These are phyloP conservation scores for Ammospiza caudacuta DNA, from an alignment of 2,113 vertebrate species.

Conservation along the genomic window DNA sequence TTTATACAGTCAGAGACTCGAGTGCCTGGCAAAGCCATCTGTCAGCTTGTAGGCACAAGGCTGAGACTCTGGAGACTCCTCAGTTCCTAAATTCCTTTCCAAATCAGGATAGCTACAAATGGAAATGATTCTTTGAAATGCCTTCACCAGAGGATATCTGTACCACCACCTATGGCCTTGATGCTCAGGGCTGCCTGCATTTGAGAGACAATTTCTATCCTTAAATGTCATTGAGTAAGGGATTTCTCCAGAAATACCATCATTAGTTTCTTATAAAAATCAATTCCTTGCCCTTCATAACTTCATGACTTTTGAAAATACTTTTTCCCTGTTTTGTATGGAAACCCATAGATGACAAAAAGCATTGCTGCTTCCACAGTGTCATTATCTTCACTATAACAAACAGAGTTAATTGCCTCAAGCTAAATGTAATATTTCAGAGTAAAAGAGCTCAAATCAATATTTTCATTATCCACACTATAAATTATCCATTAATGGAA, in stretches of 20 bases:
- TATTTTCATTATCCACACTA: conserved; percentile 48
- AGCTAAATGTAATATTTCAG: conserved; percentile 26
- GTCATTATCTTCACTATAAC: background rate
- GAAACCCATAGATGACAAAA: background rate
- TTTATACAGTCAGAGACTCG: background rate
- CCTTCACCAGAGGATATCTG: background rate
- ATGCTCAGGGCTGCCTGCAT: background rate
- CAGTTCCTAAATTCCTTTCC: background rate
- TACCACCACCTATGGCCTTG: no score
- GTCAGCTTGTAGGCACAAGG: background rate
- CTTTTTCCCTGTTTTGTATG: background rate
- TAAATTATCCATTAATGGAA: conserved; percentile 59
- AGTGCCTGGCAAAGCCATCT: background rate
- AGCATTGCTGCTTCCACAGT: background rate
- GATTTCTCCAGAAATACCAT: background rate
- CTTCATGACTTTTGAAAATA: background rate
- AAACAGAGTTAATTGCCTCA: conserved; percentile 1
- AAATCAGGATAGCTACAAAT: background rate
- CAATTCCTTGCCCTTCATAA: background rate
- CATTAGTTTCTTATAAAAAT: background rate
- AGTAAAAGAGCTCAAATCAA: conserved; percentile 21
- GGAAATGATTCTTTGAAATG: background rate
- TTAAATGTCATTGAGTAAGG: fast-evolving
- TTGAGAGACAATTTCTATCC: background rate
- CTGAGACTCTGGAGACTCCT: background rate